Evolutionary conservation across 2,113 vertebrate species (phyloP).

Genomic region (Patagioenas fasciata): DNA sequence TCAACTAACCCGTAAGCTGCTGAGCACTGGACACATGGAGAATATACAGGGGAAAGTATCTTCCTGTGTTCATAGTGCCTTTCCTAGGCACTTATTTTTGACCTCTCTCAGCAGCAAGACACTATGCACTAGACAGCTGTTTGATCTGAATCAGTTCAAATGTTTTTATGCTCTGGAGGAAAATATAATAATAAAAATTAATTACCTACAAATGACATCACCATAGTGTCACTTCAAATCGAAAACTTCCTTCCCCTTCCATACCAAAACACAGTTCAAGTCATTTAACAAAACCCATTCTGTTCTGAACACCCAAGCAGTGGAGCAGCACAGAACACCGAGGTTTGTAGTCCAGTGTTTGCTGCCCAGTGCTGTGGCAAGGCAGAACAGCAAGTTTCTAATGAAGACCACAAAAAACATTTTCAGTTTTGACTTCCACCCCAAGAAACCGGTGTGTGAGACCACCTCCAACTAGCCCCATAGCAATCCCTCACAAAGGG

Average conservation of each 20-base stretch:
- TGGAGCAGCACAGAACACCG: neutral
- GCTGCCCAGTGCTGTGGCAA: neutral
- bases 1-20: neutral
- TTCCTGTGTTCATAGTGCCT: neutral
- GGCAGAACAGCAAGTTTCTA: neutral
- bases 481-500: neutral
- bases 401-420: neutral
- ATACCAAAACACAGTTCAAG: neutral
- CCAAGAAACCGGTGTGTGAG: neutral
- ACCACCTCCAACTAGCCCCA: neutral
- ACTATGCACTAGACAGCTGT: neutral
- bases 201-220: neutral
- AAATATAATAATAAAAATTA: neutral
- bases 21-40: neutral
- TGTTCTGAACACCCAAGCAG: neutral
- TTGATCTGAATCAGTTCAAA: neutral
- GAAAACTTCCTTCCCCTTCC: neutral
- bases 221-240: neutral
- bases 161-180: neutral
- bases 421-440: neutral
- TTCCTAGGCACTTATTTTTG: neutral
- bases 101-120: neutral
- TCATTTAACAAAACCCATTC: neutral
- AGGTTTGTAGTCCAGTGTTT: neutral
- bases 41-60: neutral